Base-by-base conservation (phyloP, 2,888 invertebrate species). In the Meganola albula region DNA sequence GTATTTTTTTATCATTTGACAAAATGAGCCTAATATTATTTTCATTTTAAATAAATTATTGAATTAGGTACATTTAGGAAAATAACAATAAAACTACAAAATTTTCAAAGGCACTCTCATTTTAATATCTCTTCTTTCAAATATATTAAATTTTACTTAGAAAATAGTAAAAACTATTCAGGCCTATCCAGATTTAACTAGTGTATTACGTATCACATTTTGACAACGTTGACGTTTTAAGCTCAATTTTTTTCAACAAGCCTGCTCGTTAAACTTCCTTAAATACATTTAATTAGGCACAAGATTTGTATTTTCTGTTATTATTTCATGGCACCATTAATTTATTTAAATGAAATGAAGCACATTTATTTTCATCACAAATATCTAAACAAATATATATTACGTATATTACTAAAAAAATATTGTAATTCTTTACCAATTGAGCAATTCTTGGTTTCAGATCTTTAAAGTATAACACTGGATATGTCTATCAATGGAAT, bases 61-160 rank as follows among this genome's bases (percentile, higher is more conserved):
- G 22, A 10, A 12, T 8, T 14, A 13, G 6, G 10, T 31, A n/a
- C 4, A 9, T 25, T 25, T 12, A 9, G 4, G 2, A 6, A 16
- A 20, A 24, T 10, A 5, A 6, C 56, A 73, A 70, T 66, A 45
- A 74, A 75, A 78, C 65, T 40, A 53, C 40, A 27, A 6, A 45
- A 34, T 24, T 27, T 48, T 37, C 66, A 69, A 75, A 80, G 75
- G 75, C 76, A 79, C 70, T 77, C 77, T 60, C 59, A 58, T 74
- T 74, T 77, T 68, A 72, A 71, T 71, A 34, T 35, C 53, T 63
- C 69, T 63, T 68, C 61, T 61, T 54, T 72, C 63, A 69, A 77
- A 83, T 83, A 83, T 83, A 80, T 83, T 82, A 82, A 70, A 69
- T 72, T 78, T 74, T 70, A 69, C 70, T 69, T 69, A 69, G 60